A percentile compares a stretch with the other conserved stretches of the same genome.
Evolutionary conservation across 2,888 invertebrate species (phyloP).

Genomic region (Noctua janthina): DNA sequence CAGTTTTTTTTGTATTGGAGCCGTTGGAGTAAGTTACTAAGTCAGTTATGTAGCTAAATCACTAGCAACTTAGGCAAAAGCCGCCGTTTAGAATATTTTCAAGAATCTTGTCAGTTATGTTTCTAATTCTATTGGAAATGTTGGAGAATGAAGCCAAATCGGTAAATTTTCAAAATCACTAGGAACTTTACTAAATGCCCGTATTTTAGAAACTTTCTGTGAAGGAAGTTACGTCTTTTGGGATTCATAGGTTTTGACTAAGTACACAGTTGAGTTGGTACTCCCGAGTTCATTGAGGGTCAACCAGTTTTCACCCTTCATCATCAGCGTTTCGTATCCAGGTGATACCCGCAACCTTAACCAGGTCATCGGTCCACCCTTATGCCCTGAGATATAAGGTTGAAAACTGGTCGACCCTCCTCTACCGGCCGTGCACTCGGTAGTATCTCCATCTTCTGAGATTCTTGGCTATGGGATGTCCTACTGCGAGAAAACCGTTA

Average conservation of each 20-base stretch:
- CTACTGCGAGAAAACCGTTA: slow-evolving; percentile 48
- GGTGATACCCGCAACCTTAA: no score
- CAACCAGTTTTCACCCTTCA: background rate
- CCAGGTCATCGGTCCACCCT: background rate
- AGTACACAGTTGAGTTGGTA: background rate
- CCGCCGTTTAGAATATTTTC: background rate
- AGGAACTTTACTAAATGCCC: background rate
- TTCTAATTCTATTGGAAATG: background rate
- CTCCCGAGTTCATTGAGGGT: background rate
- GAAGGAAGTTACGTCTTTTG: background rate
- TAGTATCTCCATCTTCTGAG: background rate
- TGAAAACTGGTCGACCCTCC: background rate
- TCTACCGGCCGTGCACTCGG: background rate
- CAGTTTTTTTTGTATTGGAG: background rate
- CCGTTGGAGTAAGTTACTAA: background rate
- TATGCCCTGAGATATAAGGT: background rate
- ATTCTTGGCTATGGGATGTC: slow-evolving; percentile 7
- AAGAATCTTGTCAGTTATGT: background rate
- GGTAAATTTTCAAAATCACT: background rate
- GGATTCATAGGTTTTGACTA: background rate
- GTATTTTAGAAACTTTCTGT: background rate
- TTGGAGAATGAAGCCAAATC: background rate
- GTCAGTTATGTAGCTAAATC: background rate
- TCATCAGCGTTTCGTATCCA: no score
- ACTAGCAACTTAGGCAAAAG: background rate